phyloP scores from a whole-genome alignment of 2,888 invertebrate genomes.

The Amorpha juglandis region DNA sequence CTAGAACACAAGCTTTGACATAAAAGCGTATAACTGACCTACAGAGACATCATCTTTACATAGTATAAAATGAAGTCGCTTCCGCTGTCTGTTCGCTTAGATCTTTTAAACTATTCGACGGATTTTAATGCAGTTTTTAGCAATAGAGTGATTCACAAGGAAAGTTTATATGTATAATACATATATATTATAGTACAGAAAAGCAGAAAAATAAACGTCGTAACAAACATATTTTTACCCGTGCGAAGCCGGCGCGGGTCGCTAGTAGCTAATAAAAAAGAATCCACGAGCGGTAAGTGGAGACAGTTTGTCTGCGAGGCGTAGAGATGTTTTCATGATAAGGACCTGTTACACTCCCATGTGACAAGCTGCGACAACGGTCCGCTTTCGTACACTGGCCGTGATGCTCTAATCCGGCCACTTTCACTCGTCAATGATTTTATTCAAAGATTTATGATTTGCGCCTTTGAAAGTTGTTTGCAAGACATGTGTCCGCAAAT shows the following conservation, averaged over 20 bases:
- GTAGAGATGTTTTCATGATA: slow-evolving; percentile 10
- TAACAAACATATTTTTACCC: too few species aligned
- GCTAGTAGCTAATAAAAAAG: background rate
- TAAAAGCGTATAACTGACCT: background rate
- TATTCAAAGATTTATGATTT: slow-evolving; percentile 19
- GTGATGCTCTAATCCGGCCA: background rate
- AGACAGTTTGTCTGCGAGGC: slow-evolving; percentile 18
- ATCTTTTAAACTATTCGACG: too few species aligned
- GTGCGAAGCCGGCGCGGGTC: too few species aligned
- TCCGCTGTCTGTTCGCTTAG: too few species aligned
- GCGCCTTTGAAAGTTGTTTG: slow-evolving; percentile 7
- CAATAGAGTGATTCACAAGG: too few species aligned
- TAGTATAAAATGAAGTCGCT: too few species aligned
- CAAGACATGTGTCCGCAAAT: background rate
- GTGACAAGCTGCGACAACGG: slow-evolving; percentile 1
- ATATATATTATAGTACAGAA: too few species aligned
- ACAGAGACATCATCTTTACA: background rate
- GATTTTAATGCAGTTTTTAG: too few species aligned
- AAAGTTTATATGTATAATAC: too few species aligned
- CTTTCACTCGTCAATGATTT: slow-evolving; percentile 22
- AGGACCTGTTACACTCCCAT: background rate
- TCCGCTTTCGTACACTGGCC: slow-evolving; percentile 1
- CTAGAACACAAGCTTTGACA: background rate
- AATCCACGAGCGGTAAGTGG: background rate
- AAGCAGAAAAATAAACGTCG: too few species aligned